phyloP scores from a whole-genome alignment of 2,113 vertebrate species.

The Podocnemis expansa region DNA sequence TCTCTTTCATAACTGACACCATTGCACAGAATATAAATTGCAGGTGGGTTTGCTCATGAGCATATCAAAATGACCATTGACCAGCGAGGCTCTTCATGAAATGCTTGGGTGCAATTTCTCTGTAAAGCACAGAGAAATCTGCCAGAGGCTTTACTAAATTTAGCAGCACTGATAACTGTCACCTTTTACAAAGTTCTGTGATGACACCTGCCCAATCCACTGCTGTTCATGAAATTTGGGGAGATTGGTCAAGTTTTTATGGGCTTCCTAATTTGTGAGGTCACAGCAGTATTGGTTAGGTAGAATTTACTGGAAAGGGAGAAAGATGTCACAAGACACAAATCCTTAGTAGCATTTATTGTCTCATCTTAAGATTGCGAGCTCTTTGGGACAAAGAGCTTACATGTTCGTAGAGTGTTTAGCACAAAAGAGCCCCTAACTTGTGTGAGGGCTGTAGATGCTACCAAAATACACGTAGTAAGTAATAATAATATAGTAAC shows the following conservation, averaged over 20 bases:
- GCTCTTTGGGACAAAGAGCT: not conserved
- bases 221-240: not conserved
- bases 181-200: not conserved
- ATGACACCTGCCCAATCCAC: not conserved
- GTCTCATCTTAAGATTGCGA: not conserved
- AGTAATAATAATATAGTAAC: not conserved
- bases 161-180: not conserved
- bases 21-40: not conserved
- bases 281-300: not conserved
- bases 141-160: accelerated
- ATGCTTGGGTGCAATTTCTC: not conserved
- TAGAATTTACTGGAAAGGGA: not conserved
- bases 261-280: not conserved
- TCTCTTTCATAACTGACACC: not conserved
- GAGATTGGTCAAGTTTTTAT: not conserved
- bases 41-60: not conserved
- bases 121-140: conserved; percentile 15
- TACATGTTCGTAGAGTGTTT: not conserved
- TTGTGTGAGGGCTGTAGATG: not conserved
- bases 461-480: not conserved
- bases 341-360: not conserved
- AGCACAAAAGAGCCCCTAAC: not conserved
- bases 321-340: not conserved
- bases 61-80: accelerated
- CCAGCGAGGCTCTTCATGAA: not conserved